Conservation (phyloP, 1,140 invertebrate species). For the Cylas formicarius region DNA sequence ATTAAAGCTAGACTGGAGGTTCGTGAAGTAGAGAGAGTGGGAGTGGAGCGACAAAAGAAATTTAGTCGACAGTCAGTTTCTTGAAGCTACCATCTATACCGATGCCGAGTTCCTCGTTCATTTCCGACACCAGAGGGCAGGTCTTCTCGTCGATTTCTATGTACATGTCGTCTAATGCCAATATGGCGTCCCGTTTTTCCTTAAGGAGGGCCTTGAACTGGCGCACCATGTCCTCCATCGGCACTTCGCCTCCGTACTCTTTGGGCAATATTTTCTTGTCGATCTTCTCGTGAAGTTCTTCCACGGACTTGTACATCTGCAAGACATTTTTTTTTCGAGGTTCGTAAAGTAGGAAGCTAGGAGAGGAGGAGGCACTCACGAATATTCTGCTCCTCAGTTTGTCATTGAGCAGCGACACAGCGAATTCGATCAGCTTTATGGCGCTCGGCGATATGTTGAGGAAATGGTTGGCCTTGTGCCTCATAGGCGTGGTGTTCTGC, state of each 20-base stretch:
- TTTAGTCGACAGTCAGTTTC: slow-evolving; percentile 73
- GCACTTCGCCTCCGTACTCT: slow-evolving; percentile 76
- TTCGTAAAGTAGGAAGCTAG: background rate
- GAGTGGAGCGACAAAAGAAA: no score
- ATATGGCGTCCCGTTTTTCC: slow-evolving; percentile 55
- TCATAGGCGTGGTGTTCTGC: slow-evolving; percentile 79
- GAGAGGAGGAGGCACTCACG: slow-evolving; percentile 49
- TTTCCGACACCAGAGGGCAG: slow-evolving; percentile 54
- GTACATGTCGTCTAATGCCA: slow-evolving; percentile 73
- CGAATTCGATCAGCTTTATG: slow-evolving; percentile 70
- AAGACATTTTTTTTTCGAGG: slow-evolving; percentile 22
- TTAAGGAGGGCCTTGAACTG: slow-evolving; percentile 60
- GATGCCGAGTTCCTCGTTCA: slow-evolving; percentile 57
- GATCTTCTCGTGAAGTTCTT: slow-evolving; percentile 61
- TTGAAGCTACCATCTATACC: slow-evolving; percentile 69
- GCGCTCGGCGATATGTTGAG: slow-evolving; percentile 73
- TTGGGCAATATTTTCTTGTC: slow-evolving; percentile 70
- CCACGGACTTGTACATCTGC: slow-evolving; percentile 63
- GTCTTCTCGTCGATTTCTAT: slow-evolving; percentile 59
- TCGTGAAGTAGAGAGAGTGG: background rate
- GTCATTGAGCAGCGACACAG: slow-evolving; percentile 67
- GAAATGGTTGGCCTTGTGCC: slow-evolving; percentile 78
- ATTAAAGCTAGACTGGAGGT: background rate
- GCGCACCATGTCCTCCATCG: slow-evolving; percentile 71
- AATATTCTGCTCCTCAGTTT: slow-evolving; percentile 70